Percentiles rank a stretch among this genome's conserved stretches.
phyloP scores from a whole-genome alignment of 1,140 invertebrate species.

The Saccostrea echinata region DNA sequence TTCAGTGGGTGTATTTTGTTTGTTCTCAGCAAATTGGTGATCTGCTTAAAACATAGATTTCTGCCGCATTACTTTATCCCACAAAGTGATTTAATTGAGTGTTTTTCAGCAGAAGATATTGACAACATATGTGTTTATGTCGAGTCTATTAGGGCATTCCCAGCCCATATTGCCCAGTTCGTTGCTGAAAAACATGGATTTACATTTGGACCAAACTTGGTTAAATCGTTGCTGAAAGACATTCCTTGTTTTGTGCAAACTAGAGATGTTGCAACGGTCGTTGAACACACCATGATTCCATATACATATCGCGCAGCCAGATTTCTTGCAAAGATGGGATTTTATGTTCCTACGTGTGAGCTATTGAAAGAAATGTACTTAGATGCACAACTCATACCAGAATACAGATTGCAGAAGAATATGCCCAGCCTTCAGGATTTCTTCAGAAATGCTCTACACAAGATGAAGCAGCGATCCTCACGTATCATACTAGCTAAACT shows the following conservation, averaged over 20 bases:
- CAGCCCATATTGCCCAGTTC: background rate
- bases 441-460: background rate
- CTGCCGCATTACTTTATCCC: constrained; percentile 53
- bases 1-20: constrained; percentile 46
- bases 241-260: background rate
- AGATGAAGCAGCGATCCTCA: background rate
- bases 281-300: background rate
- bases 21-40: constrained; percentile 2
- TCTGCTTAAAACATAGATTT: constrained; percentile 27
- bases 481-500: background rate
- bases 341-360: background rate
- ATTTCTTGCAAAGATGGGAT: background rate
- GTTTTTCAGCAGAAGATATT: background rate
- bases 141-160: constrained; percentile 46
- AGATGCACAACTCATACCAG: background rate
- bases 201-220: background rate
- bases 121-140: constrained; percentile 7
- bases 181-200: constrained; percentile 43
- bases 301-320: background rate
- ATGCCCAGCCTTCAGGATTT: background rate
- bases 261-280: background rate
- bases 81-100: constrained; percentile 50
- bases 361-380: background rate
- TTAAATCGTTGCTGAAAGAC: background rate
- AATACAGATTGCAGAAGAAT: background rate